These are phyloP conservation scores for Astyanax mexicanus DNA, from an alignment of 2,797 vertebrate genomes.

Conservation along the genomic window DNA sequence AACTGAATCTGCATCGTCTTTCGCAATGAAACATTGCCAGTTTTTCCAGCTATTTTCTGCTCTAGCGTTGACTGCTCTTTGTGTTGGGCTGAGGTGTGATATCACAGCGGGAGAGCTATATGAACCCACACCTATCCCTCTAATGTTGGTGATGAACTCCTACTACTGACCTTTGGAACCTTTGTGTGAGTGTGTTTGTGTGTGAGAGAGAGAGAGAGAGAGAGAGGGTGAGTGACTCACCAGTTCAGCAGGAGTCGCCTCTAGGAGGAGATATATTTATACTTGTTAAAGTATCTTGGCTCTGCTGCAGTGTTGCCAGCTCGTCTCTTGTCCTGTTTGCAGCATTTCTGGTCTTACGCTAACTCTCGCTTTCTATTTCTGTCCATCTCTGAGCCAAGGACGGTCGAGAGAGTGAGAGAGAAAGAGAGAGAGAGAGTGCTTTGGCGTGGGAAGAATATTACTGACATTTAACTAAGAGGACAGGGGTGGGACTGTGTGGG, in stretches of 20 bases:
- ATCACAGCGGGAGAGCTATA: neutral
- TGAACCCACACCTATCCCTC: neutral
- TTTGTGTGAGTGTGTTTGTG: conserved; percentile 32
- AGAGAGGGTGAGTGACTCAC: conserved; percentile 58
- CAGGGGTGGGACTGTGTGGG: conserved; percentile 20
- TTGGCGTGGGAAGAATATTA: conserved; percentile 33
- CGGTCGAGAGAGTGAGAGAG: conserved; percentile 21
- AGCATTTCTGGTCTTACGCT: conserved; percentile 35
- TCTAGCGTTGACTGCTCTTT: neutral
- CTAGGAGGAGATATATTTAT: conserved; percentile 65
- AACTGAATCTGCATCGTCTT: too few relatives aligned
- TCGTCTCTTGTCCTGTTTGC: conserved; percentile 45
- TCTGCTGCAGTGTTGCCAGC: conserved; percentile 47
- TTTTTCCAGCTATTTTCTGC: too few relatives aligned
- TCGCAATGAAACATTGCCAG: too few relatives aligned
- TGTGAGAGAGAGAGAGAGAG: too few relatives aligned
- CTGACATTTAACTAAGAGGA: conserved; percentile 36
- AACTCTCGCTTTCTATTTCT: conserved; percentile 52
- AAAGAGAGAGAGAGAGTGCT: conserved; percentile 7
- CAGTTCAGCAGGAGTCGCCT: conserved; percentile 55
- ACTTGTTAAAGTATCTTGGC: conserved; percentile 61
- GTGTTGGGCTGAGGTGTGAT: neutral
- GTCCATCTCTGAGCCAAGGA: conserved; percentile 35
- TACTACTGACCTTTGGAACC: conserved; percentile 44
- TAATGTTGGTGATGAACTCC: conserved; percentile 38